Evolutionary conservation across 2,113 vertebrate species (phyloP).

Genomic region (Mellivora capensis): DNA sequence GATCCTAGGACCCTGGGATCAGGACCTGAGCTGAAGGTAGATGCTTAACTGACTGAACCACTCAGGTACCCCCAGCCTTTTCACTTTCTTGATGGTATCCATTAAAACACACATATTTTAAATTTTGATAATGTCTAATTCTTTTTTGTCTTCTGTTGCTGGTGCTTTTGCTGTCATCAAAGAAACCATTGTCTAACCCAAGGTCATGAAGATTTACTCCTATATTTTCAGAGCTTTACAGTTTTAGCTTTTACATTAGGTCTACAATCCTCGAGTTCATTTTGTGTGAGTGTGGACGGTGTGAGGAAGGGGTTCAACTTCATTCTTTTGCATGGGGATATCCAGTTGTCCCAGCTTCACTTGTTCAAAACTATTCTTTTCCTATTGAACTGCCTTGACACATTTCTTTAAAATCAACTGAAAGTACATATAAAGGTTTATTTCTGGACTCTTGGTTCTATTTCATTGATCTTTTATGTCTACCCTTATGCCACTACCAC

Average conservation of each 20-base stretch:
- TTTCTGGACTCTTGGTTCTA: not conserved
- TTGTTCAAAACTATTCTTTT: not conserved
- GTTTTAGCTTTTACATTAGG: not conserved
- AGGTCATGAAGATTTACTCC: not conserved
- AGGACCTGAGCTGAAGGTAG: not conserved
- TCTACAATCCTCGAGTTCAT: not conserved
- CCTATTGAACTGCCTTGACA: not conserved
- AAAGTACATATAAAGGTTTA: not conserved
- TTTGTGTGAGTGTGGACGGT: not conserved
- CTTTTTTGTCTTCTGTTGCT: not conserved
- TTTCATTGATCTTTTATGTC: not conserved
- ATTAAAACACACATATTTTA: not conserved
- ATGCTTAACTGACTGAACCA: not conserved
- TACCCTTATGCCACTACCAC: too few relatives aligned
- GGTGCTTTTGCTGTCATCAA: not conserved
- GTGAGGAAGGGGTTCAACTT: not conserved
- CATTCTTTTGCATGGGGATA: not conserved
- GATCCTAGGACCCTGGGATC: not conserved
- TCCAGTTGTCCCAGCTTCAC: not conserved
- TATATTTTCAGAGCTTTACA: not conserved
- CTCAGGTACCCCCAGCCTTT: not conserved
- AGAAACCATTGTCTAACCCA: not conserved
- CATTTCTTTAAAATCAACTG: not conserved
- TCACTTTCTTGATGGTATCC: not conserved
- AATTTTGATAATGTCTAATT: not conserved